Percentiles rank a stretch among this genome's conserved stretches.
These are phyloP conservation scores for Xestia sexstrigata DNA, from an alignment of 2,888 invertebrate species.

Conservation along the genomic window DNA sequence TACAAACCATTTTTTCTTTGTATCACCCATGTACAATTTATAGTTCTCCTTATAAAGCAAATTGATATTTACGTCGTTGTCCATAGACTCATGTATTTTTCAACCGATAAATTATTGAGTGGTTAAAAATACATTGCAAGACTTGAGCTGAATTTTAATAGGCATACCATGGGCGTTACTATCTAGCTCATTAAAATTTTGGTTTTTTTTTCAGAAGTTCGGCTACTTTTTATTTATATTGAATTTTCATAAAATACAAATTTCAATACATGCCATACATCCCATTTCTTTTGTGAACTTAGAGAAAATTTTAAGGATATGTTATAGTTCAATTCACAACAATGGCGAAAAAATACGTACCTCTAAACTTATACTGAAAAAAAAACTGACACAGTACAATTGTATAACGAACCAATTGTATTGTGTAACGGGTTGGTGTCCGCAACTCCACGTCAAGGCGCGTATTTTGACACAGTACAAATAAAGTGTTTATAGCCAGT, in stretches of 20 bases:
- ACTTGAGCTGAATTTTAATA: slow-evolving; percentile 31
- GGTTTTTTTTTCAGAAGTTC: not conserved
- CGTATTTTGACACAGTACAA: too few relatives aligned
- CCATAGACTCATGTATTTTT: slow-evolving; percentile 53
- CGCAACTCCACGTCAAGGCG: too few relatives aligned
- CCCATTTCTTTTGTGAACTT: not conserved
- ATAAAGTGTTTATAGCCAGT: not conserved
- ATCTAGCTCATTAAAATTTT: not conserved
- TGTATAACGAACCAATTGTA: too few relatives aligned
- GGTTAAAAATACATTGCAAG: slow-evolving; percentile 50
- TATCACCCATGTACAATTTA: slow-evolving; percentile 54
- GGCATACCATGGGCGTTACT: not conserved
- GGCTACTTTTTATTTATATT: not conserved
- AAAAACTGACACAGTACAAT: too few relatives aligned
- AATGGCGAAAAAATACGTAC: not conserved
- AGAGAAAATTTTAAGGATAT: not conserved
- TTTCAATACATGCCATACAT: not conserved
- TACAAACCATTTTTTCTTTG: slow-evolving; percentile 56
- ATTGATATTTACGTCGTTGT: slow-evolving; percentile 51
- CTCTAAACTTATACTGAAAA: not conserved
- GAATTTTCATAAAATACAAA: not conserved
- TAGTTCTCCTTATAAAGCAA: slow-evolving; percentile 52
- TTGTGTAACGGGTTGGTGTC: too few relatives aligned
- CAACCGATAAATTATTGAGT: slow-evolving; percentile 49
- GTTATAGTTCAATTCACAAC: too few relatives aligned